Evolutionary conservation across 2,797 vertebrate genomes (phyloP).

Genomic region (Diceros bicornis): DNA sequence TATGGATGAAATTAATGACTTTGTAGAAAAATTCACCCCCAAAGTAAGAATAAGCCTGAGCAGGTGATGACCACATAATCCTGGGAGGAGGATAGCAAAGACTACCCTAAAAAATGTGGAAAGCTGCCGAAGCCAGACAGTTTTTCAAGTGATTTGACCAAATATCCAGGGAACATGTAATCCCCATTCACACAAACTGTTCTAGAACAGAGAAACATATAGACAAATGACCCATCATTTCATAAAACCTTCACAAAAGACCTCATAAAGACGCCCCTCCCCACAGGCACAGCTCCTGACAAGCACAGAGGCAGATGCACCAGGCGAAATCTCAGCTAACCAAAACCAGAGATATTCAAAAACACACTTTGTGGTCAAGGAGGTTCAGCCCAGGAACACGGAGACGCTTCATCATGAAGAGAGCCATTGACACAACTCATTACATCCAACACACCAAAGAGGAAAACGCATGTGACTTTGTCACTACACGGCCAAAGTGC

Average conservation of each 20-base stretch:
- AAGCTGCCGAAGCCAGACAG: not conserved
- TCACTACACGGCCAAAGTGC: not conserved
- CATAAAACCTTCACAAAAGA: not conserved
- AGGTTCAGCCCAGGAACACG: too few species aligned
- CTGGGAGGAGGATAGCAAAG: not conserved
- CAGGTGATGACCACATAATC: fast-evolving
- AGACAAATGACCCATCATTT: not conserved
- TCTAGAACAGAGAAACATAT: not conserved
- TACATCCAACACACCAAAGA: not conserved
- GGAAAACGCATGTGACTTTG: too few species aligned
- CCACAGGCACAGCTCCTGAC: fast-evolving
- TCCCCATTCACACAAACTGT: not conserved
- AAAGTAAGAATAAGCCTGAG: not conserved
- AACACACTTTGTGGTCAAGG: too few species aligned
- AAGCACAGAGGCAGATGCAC: not conserved
- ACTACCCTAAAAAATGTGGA: not conserved
- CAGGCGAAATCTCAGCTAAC: not conserved
- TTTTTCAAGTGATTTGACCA: not conserved
- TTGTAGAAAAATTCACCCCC: not conserved
- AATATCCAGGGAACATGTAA: not conserved
- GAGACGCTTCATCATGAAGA: not conserved
- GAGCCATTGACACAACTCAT: fast-evolving
- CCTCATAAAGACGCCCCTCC: not conserved
- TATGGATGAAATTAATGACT: not conserved
- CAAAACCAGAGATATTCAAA: not conserved